Conservation (phyloP, 2,888 invertebrate species). For the Cerceris ruficornis region DNA sequence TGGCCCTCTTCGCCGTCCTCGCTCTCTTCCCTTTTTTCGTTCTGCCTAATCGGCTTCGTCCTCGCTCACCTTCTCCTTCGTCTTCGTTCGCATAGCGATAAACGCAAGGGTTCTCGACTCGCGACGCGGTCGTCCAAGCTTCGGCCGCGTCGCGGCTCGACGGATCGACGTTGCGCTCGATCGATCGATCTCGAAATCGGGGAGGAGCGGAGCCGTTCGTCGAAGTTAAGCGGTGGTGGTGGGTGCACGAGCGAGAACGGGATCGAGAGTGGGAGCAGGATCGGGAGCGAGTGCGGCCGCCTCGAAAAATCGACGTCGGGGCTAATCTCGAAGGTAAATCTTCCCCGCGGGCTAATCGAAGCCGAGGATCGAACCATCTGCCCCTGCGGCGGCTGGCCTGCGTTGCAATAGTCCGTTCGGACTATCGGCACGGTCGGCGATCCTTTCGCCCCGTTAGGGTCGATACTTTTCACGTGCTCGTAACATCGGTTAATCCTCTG, state of each 20-base stretch:
- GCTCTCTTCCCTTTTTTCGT: slow-evolving; percentile 29
- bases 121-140: too few species aligned
- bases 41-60: slow-evolving; percentile 15
- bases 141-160: too few species aligned
- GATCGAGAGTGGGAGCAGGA: too few species aligned
- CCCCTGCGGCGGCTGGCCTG: slow-evolving; percentile 48
- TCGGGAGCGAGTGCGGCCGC: slow-evolving; percentile 34
- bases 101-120: too few species aligned
- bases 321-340: slow-evolving; percentile 78
- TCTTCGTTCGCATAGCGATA: background rate
- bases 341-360: slow-evolving; percentile 72
- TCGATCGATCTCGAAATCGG: too few species aligned
- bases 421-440: slow-evolving; percentile 24
- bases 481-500: slow-evolving; percentile 78
- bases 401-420: slow-evolving; percentile 53
- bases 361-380: slow-evolving; percentile 75
- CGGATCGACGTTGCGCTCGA: too few species aligned
- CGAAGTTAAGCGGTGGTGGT: too few species aligned
- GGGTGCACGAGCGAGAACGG: too few species aligned
- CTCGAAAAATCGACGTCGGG: slow-evolving; percentile 61
- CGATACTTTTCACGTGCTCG: slow-evolving; percentile 68
- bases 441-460: slow-evolving; percentile 35
- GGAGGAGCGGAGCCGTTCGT: too few species aligned
- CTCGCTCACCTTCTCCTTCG: slow-evolving; percentile 26
- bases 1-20: slow-evolving; percentile 36